Evolutionary conservation across 1,140 invertebrate genomes (phyloP).

Genomic region (Arion vulgaris): DNA sequence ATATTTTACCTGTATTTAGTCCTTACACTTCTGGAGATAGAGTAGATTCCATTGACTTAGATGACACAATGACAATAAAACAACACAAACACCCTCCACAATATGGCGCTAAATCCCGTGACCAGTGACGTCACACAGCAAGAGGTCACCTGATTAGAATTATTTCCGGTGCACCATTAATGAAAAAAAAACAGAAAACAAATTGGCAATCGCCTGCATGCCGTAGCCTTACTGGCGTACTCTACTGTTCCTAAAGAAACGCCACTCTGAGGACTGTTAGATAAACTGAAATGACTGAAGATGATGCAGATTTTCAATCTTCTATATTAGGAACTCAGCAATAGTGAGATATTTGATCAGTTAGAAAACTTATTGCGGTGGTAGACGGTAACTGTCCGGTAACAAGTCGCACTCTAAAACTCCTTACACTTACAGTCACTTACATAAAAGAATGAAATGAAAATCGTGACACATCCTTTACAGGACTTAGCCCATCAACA

Average conservation of each 20-base stretch:
- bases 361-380: neutral
- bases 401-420: no score
- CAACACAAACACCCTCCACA: slow-evolving; percentile 51
- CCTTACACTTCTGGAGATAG: neutral
- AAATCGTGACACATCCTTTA: no score
- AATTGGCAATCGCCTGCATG: no score
- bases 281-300: neutral
- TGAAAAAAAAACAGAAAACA: no score
- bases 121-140: slow-evolving; percentile 55
- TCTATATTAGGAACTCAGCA: slow-evolving; percentile 86
- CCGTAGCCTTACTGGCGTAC: no score
- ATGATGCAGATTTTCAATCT: slow-evolving; percentile 60
- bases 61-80: slow-evolving; percentile 19
- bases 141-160: slow-evolving; percentile 11
- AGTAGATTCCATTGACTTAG: neutral
- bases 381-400: no score
- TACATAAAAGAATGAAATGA: no score
- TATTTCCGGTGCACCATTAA: neutral
- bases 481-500: no score
- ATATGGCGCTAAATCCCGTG: slow-evolving; percentile 62
- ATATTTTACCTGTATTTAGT: neutral
- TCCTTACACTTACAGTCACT: no score
- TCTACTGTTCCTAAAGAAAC: neutral
- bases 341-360: slow-evolving; percentile 75
- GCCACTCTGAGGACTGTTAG: neutral